phyloP scores from a whole-genome alignment of 1,140 invertebrate genomes.

The Archivesica marissinica region DNA sequence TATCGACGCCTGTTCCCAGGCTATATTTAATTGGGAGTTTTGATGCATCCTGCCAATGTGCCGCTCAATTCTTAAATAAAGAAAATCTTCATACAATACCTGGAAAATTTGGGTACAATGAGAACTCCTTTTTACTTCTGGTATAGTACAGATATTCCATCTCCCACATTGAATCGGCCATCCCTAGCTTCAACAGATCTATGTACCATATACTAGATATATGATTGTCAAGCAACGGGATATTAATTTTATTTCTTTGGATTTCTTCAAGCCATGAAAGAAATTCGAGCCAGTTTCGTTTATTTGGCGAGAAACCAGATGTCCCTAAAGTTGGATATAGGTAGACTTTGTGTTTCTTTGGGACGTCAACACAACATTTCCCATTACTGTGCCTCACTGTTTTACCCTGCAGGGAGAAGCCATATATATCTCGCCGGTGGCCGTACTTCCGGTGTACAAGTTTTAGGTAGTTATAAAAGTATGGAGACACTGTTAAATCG shows the following conservation, averaged over 20 bases:
- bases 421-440: constrained; percentile 62
- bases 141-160: constrained; percentile 47
- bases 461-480: constrained; percentile 74
- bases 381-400: constrained; percentile 68
- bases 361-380: constrained; percentile 6
- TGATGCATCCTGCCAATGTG: no score
- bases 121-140: neutral
- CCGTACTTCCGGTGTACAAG: constrained; percentile 75
- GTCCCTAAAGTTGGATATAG: constrained; percentile 56
- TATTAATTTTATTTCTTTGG: neutral
- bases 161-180: constrained; percentile 54
- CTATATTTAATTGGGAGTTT: no score
- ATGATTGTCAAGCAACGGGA: constrained; percentile 12
- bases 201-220: constrained; percentile 28
- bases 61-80: no score
- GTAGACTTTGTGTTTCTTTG: constrained; percentile 29
- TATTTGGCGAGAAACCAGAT: constrained; percentile 52
- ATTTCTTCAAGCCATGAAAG: constrained; percentile 1
- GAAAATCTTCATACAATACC: no score
- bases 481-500: constrained; percentile 75
- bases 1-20: no score
- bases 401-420: constrained; percentile 72
- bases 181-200: neutral
- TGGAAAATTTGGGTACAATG: constrained; percentile 51
- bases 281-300: constrained; percentile 37